These are phyloP conservation scores for Poecilia latipinna DNA, from an alignment of 2,113 vertebrate genomes.

Conservation along the genomic window DNA sequence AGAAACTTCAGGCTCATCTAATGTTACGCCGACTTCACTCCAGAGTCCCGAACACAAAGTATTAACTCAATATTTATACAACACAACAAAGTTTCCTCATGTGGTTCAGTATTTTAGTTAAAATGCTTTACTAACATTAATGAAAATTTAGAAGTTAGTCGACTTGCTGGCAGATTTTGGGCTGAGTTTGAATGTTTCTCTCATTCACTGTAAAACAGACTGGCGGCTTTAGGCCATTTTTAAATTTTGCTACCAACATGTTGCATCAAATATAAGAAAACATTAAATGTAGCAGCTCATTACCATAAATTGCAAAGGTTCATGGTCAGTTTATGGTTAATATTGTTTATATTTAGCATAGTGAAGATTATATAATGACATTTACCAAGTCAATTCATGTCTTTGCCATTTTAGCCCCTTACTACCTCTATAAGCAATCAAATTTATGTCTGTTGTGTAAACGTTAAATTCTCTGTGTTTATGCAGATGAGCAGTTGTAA, in stretches of 20 bases:
- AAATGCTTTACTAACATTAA: not conserved
- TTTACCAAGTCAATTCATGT: too few species aligned
- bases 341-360: too few species aligned
- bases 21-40: constrained; percentile 33
- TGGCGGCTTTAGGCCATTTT: not conserved
- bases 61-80: constrained; percentile 1
- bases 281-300: too few species aligned
- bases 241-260: not conserved
- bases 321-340: too few species aligned
- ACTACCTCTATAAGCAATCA: not conserved
- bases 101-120: not conserved
- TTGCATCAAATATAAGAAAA: not conserved
- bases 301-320: too few species aligned
- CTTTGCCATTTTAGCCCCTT: not conserved
- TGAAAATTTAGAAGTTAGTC: not conserved
- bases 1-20: not conserved
- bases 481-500: not conserved
- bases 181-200: not conserved
- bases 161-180: not conserved
- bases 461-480: too few species aligned
- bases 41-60: constrained; percentile 12
- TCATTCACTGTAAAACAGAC: not conserved
- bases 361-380: too few species aligned
- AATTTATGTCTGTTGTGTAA: not conserved
- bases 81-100: not conserved